Evolutionary conservation across 2,113 vertebrate genomes (phyloP), one percentile per base, ranked within the genome.

Genomic region (Hyla sarda): DNA sequence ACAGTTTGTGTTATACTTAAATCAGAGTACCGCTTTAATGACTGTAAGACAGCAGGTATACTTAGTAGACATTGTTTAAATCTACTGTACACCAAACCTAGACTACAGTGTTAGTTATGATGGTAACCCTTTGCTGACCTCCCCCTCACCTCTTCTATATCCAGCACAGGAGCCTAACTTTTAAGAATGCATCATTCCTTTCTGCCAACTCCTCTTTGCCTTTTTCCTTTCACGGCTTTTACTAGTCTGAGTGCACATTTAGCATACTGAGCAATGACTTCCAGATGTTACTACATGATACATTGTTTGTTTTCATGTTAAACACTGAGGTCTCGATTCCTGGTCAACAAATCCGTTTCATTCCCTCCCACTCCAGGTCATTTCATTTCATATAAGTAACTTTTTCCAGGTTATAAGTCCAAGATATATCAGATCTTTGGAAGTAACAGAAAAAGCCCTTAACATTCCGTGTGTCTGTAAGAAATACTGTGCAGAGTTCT

Each of bases 221-320:
- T 62, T 80, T n/a, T 80, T 80, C 3, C 28, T 60, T 58, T 80
- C n/a, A 62, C 34, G 21, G 37, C 56, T 80, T 62, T 41, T 80
- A 60, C 77, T 45, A 80, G 77, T 60, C 41, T 58, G 23, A 60
- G 14, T 62, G 34, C 32, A 80, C 54, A 60, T 80, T 41, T 60
- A 23, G 23, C 47, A 71, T 71, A 14, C 23, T 9, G 28, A 71
- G 62, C 65, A 82, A 82, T 71, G 65, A 52, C 54, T 82, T 82
- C 81, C 81, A 82, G 45, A 82, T 82, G 81, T 16, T 30, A 69
- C n/a, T 34, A 52, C 47, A 54, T 71, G 47, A 71, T 52, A 82
- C 19, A 71, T 82, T 32, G 67, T 82, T 69, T 82, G 62, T 69
- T 82, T 82, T 82, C 28, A 58, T 58, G 30, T 60, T 79, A 79